Evolutionary conservation across 2,888 invertebrate species (phyloP).

Genomic region (Erynnis tages): DNA sequence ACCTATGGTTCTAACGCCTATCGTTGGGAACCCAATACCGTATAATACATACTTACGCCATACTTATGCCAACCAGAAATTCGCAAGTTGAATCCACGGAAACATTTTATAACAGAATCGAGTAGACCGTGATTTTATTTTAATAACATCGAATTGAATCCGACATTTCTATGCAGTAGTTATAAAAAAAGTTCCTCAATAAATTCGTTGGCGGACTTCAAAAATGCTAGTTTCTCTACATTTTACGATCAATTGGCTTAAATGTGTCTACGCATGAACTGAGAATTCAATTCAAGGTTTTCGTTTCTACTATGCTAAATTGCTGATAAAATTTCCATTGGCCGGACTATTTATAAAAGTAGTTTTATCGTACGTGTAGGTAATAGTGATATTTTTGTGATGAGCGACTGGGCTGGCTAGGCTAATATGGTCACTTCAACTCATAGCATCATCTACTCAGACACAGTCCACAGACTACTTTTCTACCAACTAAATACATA

Average conservation of each 20-base stretch:
- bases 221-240: conserved; percentile 12
- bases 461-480: too few species aligned
- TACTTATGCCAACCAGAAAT: conserved; percentile 15
- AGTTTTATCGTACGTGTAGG: background rate
- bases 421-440: too few species aligned
- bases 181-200: conserved; percentile 15
- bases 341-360: background rate
- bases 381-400: too few species aligned
- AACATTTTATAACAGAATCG: background rate
- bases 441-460: too few species aligned
- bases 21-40: too few species aligned
- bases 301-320: background rate
- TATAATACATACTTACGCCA: too few species aligned
- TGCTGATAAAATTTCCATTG: background rate
- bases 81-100: background rate
- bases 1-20: too few species aligned
- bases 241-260: conserved; percentile 14
- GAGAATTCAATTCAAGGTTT: conserved; percentile 17
- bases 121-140: conserved; percentile 8
- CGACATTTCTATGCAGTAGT: conserved; percentile 14
- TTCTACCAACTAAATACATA: too few species aligned
- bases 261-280: conserved; percentile 10
- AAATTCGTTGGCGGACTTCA: conserved; percentile 6
- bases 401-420: too few species aligned
- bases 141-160: conserved; percentile 9